Evolutionary conservation across 1,140 invertebrate species (phyloP).

Genomic region (Drosophila saltans): DNA sequence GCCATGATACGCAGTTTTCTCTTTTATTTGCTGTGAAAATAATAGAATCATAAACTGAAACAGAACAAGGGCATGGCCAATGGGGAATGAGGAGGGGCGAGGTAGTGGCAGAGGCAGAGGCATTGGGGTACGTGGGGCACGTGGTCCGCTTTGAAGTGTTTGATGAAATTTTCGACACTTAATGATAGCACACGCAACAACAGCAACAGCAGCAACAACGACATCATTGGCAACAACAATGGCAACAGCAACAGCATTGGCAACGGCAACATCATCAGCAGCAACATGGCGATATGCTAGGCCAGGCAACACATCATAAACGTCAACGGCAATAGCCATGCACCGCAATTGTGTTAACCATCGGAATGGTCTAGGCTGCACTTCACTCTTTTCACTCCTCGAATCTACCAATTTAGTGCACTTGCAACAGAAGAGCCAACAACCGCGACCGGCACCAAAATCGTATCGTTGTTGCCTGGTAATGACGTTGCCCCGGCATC

Average conservation of each 20-base stretch:
- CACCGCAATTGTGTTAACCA: constrained; percentile 80
- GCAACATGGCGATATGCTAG: constrained; percentile 22
- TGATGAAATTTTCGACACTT: constrained; percentile 81
- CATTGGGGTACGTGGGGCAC: constrained; percentile 27
- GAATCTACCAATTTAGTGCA: constrained; percentile 13
- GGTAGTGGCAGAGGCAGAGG: neutral
- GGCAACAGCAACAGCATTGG: neutral
- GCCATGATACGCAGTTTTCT: constrained; percentile 79
- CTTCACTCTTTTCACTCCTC: neutral
- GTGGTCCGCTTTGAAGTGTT: constrained; percentile 75
- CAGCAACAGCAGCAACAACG: constrained; percentile 17
- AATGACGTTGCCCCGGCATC: constrained; percentile 54
- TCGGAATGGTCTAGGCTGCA: constrained; percentile 56
- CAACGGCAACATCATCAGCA: constrained; percentile 2
- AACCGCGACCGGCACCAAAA: constrained; percentile 25
- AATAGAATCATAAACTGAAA: constrained; percentile 81
- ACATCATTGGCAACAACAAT: constrained; percentile 20
- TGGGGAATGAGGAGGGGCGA: neutral
- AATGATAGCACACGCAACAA: constrained; percentile 73
- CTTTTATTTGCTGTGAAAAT: constrained; percentile 82
- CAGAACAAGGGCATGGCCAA: constrained; percentile 26
- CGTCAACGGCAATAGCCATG: constrained; percentile 71
- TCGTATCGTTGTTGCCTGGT: constrained; percentile 49
- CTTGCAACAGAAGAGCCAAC: constrained; percentile 24
- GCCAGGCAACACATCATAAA: constrained; percentile 74